Percentiles rank a stretch among this genome's conserved stretches.
phyloP scores from a whole-genome alignment of 1,140 invertebrate genomes.

The Drosophila lowei region DNA sequence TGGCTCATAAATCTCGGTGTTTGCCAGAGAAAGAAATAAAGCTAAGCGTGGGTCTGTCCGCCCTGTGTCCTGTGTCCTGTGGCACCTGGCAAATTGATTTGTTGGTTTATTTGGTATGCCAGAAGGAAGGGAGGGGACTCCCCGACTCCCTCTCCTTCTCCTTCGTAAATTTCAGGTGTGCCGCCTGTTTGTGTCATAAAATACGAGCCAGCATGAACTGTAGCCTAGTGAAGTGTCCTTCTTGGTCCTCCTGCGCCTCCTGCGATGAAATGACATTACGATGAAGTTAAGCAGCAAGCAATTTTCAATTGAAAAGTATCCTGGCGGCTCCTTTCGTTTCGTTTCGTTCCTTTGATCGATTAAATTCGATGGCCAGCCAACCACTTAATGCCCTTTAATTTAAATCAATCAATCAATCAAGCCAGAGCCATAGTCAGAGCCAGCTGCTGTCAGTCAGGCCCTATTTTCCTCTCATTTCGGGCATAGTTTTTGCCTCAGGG shows the following conservation, averaged over 20 bases:
- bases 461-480: constrained; percentile 6
- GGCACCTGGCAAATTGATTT: constrained; percentile 81
- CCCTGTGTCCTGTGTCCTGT: constrained; percentile 18
- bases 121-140: background rate
- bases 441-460: constrained; percentile 45
- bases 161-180: constrained; percentile 55
- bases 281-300: constrained; percentile 76
- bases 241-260: constrained; percentile 2
- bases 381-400: constrained; percentile 76
- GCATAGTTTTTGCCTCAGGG: constrained; percentile 5
- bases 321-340: constrained; percentile 8
- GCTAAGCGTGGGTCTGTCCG: constrained; percentile 64
- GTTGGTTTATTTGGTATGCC: constrained; percentile 74
- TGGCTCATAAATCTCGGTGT: constrained; percentile 74
- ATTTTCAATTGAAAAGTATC: constrained; percentile 70
- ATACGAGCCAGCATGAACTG: constrained; percentile 60
- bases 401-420: constrained; percentile 80
- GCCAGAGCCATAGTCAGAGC: background rate
- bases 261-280: constrained; percentile 71
- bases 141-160: no score
- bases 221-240: constrained; percentile 71
- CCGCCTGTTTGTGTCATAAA: constrained; percentile 80
- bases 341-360: constrained; percentile 59
- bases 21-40: constrained; percentile 75
- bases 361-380: constrained; percentile 64